phyloP scores from a whole-genome alignment of 2,113 vertebrate species.

The Suncus etruscus region DNA sequence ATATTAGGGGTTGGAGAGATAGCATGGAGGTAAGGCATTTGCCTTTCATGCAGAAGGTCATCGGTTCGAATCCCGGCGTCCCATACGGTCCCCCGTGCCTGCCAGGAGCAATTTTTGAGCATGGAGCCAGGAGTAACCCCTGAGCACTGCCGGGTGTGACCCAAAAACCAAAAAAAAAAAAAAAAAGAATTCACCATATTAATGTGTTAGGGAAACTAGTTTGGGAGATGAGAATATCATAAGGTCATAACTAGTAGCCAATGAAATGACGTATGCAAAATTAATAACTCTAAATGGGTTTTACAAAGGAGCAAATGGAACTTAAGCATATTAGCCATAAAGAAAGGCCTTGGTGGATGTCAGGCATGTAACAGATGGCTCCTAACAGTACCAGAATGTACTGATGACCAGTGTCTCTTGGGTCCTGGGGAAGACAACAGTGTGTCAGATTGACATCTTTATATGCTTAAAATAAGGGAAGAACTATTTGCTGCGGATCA shows the following conservation, averaged over 20 bases:
- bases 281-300: slow-evolving; percentile 25
- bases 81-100: no score
- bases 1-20: no score
- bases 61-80: no score
- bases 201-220: background rate
- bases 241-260: slow-evolving; percentile 2
- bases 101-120: no score
- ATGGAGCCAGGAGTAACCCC: no score
- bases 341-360: background rate
- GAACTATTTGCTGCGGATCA: background rate
- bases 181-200: slow-evolving; percentile 24
- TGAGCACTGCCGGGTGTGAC: no score
- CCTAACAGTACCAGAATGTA: background rate
- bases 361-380: background rate
- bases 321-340: background rate
- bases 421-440: slow-evolving; percentile 25
- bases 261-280: background rate
- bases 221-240: background rate
- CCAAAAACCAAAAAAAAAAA: no score
- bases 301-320: slow-evolving; percentile 18
- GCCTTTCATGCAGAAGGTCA: no score
- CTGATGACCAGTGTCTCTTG: background rate
- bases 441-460: background rate
- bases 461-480: slow-evolving; percentile 8
- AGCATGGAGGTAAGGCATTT: no score